Base-by-base conservation (phyloP, 1,140 invertebrate species). In the Drosophila lini region DNA sequence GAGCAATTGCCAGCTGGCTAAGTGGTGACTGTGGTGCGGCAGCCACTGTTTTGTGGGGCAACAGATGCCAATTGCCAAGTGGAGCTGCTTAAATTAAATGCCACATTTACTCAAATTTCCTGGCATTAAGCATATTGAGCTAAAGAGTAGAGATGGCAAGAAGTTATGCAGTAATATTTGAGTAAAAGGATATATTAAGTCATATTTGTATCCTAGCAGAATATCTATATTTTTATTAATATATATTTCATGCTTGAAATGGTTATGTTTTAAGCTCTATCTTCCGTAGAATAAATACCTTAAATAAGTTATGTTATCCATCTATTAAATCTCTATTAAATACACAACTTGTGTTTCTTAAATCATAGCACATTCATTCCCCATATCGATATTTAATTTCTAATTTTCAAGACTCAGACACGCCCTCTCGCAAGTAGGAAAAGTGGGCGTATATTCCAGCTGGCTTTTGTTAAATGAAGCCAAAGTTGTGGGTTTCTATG, bases 381-480 rank as follows among this genome's bases (percentile, higher is more conserved):
- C 4, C 19, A 10, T 19, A 9, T 48, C 15, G 8, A 47, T 47
- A 47, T 28, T 28, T 34, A 34, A 52, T 34, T 19, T 19, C 6
- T 0, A 34, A 19, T 11, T 19, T 3, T 5, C 28, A 11, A 28
- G 4, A 25, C 13, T 47, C 13, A 25, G 44, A 7, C 68, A 67
- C 74, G 68, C 42, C 61, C 47, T 50, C 42, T 45, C 11, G 8
- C 9, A 36, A 45, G 31, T 32, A 22, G 67, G 34, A 42, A 40
- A 36, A 28, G 40, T 16, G 31, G 16, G 28, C 16, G n/a, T 19
- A 62, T 16, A 16, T 64, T 58, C 44, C 63, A 62, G 74, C 56
- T 64, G 69, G 69, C 74, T 81, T 88, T 89, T 88, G 84, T 88
- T 89, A 60, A 83, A 88, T 88, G 84, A 89, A 88, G 84, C 84